phyloP scores from a whole-genome alignment of 2,888 invertebrate species.

The Lutraria lutraria region DNA sequence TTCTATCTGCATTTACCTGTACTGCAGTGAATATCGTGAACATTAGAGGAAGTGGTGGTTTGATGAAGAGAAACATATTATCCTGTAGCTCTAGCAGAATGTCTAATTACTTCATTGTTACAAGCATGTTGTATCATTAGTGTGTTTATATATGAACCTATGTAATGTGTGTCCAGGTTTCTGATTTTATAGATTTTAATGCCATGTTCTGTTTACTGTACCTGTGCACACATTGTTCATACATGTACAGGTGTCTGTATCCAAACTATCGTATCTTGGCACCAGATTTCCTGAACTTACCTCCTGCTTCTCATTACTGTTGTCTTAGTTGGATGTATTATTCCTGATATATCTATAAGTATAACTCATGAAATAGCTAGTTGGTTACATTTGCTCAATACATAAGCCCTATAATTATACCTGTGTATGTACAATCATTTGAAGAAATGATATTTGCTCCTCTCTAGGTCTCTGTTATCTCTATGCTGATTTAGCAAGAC shows the following conservation, averaged over 20 bases:
- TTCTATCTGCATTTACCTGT: too few relatives aligned
- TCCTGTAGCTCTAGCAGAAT: neutral
- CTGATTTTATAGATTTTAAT: conserved; percentile 10
- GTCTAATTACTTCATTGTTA: neutral
- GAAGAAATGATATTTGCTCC: neutral
- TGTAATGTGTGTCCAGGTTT: neutral
- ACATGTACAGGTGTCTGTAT: conserved; percentile 18
- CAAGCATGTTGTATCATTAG: neutral
- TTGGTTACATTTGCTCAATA: neutral
- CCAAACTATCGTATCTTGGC: neutral
- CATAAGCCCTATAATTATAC: neutral
- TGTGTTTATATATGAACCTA: too few relatives aligned
- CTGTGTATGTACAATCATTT: neutral
- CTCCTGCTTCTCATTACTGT: neutral
- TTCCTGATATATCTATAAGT: conserved; percentile 21
- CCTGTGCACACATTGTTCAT: neutral
- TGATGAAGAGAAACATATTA: neutral
- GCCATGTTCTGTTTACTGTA: neutral
- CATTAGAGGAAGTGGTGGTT: neutral
- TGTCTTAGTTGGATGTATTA: neutral
- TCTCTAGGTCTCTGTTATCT: conserved; percentile 12
- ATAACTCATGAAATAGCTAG: conserved; percentile 18
- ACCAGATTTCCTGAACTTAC: neutral
- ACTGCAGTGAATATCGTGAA: too few relatives aligned
- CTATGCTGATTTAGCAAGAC: neutral